Evolutionary conservation across 2,888 invertebrate genomes (phyloP).

Genomic region (Crossocerus cetratus): DNA sequence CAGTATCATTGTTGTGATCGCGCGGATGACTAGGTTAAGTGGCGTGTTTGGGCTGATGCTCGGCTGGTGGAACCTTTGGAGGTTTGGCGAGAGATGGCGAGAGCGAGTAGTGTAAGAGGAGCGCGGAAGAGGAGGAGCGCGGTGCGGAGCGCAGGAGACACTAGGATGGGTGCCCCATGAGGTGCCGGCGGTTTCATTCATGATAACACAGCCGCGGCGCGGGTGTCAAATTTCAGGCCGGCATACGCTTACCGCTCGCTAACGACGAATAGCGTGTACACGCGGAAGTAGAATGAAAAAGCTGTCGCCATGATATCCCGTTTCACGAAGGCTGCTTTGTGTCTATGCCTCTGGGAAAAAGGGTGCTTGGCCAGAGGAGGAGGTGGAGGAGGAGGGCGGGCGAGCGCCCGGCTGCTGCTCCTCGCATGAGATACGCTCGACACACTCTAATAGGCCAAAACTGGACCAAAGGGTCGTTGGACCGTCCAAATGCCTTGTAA

Average conservation of each 20-base stretch:
- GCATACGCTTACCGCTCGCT: constrained; percentile 40
- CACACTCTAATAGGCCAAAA: constrained; percentile 7
- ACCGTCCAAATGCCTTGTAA: constrained; percentile 2
- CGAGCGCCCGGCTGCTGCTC: not conserved
- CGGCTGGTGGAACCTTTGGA: constrained; percentile 18
- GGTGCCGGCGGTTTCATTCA: constrained; percentile 54
- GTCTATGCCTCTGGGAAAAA: constrained; percentile 2
- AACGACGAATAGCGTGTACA: constrained; percentile 27
- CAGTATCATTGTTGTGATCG: not conserved
- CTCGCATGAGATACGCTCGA: not conserved
- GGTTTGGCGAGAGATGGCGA: constrained; percentile 56
- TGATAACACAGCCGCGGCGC: constrained; percentile 44
- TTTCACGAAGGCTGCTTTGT: constrained; percentile 4
- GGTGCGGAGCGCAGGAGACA: no score
- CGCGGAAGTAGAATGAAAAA: constrained; percentile 34
- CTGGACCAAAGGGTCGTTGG: constrained; percentile 20
- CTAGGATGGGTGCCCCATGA: not conserved
- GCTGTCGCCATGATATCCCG: constrained; percentile 23
- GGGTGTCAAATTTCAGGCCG: constrained; percentile 57
- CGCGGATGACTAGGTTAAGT: not conserved
- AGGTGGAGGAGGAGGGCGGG: no score
- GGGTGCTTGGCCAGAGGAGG: not conserved
- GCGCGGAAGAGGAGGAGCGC: not conserved
- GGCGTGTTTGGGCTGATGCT: constrained; percentile 33
- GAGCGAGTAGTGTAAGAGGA: constrained; percentile 15